These are phyloP conservation scores for Sceloporus tristichus DNA, from an alignment of 2,113 vertebrate genomes.

Conservation along the genomic window DNA sequence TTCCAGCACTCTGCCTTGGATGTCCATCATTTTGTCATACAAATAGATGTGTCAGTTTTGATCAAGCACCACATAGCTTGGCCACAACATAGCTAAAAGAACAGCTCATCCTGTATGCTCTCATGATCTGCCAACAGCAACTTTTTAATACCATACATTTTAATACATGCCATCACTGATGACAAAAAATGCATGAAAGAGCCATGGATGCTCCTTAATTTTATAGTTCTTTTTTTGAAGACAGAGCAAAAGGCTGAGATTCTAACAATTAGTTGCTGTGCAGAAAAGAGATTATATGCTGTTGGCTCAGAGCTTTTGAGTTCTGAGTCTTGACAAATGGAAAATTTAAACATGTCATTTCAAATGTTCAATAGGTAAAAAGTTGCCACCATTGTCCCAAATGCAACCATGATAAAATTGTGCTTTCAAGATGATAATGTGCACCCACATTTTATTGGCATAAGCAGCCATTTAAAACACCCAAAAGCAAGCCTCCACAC, in stretches of 20 bases:
- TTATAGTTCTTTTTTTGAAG: not conserved
- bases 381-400: no score
- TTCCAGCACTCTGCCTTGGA: not conserved
- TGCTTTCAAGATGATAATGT: not conserved
- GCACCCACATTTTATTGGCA: not conserved
- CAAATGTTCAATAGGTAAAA: no score
- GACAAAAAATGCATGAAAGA: not conserved
- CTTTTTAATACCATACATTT: not conserved
- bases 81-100: not conserved
- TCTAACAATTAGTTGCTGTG: no score
- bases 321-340: no score
- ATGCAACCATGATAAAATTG: not conserved
- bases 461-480: not conserved
- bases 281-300: no score
- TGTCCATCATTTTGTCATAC: not conserved
- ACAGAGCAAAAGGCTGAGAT: no score
- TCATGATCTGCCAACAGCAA: not conserved
- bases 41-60: not conserved
- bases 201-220: not conserved
- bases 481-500: not conserved
- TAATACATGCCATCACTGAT: not conserved
- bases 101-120: not conserved
- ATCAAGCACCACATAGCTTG: not conserved
- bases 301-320: no score
- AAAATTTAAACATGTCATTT: no score